Evolutionary conservation across 1,140 invertebrate species (phyloP).

Genomic region (Agrilus planipennis): DNA sequence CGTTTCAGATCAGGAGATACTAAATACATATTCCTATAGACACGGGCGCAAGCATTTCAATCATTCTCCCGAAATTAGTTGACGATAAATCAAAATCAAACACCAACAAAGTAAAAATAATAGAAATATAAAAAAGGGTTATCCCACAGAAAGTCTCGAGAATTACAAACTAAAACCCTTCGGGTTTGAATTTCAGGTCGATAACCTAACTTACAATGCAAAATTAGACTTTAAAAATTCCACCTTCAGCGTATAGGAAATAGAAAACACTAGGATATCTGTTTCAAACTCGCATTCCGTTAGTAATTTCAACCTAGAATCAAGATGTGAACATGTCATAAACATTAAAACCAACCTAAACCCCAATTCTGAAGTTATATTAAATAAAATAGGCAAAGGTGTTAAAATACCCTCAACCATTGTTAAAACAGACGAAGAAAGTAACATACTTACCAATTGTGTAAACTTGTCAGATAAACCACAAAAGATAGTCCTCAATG

Average conservation of each 20-base stretch:
- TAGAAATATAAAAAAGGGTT: no score
- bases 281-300: background rate
- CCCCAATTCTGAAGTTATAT: conserved; percentile 11
- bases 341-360: no score
- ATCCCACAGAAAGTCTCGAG: no score
- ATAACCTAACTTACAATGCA: no score
- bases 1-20: background rate
- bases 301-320: background rate
- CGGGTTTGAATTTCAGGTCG: no score
- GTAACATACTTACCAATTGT: conserved; percentile 1
- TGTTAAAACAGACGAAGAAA: background rate
- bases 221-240: no score
- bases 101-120: no score
- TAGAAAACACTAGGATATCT: background rate
- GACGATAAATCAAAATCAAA: no score
- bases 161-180: no score
- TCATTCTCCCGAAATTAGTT: conserved; percentile 10
- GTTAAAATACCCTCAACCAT: conserved; percentile 11
- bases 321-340: background rate
- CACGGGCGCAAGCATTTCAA: conserved; percentile 10
- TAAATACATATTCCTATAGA: conserved; percentile 12
- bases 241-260: no score
- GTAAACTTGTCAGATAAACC: no score
- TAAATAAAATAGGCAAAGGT: conserved; percentile 9
- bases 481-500: background rate